Percentiles rank a stretch among this genome's conserved stretches.
Conservation (phyloP, 2,797 vertebrate genomes). For the Semotilus atromaculatus region DNA sequence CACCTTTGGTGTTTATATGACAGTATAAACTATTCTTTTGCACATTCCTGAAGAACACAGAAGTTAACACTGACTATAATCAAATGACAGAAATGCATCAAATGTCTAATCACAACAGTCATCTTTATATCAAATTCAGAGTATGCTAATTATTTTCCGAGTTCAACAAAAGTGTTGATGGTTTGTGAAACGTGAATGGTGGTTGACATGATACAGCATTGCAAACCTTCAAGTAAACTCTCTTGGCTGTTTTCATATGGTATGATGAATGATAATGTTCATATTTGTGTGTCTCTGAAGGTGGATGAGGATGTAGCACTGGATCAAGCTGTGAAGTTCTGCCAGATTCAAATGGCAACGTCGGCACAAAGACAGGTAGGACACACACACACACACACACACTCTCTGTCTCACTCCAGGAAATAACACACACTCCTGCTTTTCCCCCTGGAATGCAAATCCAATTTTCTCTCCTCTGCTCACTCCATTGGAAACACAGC, state of each 20-base stretch:
- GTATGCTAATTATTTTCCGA: not conserved
- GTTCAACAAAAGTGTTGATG: not conserved
- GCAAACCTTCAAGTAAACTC: no score
- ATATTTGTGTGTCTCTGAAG: slow-evolving; percentile 71
- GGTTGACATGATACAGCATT: not conserved
- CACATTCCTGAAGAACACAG: not conserved
- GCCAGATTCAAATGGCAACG: slow-evolving; percentile 93
- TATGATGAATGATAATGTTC: not conserved
- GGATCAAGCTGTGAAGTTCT: slow-evolving; percentile 98
- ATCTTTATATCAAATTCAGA: not conserved
- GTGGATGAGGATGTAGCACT: slow-evolving; percentile 96
- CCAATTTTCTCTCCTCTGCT: not conserved
- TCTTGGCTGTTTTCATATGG: not conserved
- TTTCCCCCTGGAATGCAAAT: slow-evolving; percentile 45
- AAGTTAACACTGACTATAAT: not conserved
- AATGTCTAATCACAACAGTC: not conserved
- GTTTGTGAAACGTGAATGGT: not conserved
- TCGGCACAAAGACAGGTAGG: slow-evolving; percentile 94
- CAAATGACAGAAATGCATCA: not conserved
- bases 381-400: not conserved
- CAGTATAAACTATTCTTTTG: not conserved
- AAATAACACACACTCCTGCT: slow-evolving; percentile 19
- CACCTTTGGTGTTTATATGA: not conserved
- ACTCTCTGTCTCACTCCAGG: slow-evolving; percentile 9
- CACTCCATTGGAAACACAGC: not conserved